Base-by-base conservation (phyloP, 2,113 vertebrate genomes). In the Oncorhynchus nerka region DNA sequence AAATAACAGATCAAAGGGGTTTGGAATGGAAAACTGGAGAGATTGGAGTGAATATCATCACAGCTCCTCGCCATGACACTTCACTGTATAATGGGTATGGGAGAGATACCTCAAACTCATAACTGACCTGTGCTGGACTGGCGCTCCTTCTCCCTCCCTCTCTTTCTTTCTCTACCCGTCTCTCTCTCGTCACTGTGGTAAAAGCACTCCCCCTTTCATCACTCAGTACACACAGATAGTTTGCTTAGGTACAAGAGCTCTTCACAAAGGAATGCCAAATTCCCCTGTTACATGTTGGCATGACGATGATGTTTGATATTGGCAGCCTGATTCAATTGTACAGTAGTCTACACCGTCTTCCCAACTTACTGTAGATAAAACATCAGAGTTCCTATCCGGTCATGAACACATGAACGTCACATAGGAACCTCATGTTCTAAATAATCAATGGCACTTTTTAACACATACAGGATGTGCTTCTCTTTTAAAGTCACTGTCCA, bases 1-100 rank as follows among this genome's bases (percentile, higher is more conserved):
- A 93, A 94, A 94, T 93, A 85, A 84, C 83, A 93, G 93, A 94
- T 94, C 93, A 94, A 94, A 94, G 91, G 89, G 89, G 86, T 90
- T 91, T 83, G 90, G 89, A 91, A 88, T 88, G 88, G 89, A 88
- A 91, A 91, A 83, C 80, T 71, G 82, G 83, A 73, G 74, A 92
- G 91, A 93, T 91, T 92, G 91, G 83, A 79, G 87, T 85, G 90
- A 91, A 90, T 92, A 93, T 93, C 90, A 94, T 92, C 93, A 93
- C 85, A 79, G 83, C 71, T 39, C 39, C 32, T 70, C 19, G 39
- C 68, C 39, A 49, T 30, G 11, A 51, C 7, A 26, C 16, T 80
- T 80, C 82, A 83, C 7, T 88, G 87, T 89, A 85, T 87, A 90
- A 86, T 88, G 84, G 77, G 88, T 87, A 86, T 83, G 84, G 84